Evolutionary conservation across 1,140 invertebrate genomes (phyloP), one percentile per base, ranked within the genome.

Genomic region (Meloidogyne exigua): DNA sequence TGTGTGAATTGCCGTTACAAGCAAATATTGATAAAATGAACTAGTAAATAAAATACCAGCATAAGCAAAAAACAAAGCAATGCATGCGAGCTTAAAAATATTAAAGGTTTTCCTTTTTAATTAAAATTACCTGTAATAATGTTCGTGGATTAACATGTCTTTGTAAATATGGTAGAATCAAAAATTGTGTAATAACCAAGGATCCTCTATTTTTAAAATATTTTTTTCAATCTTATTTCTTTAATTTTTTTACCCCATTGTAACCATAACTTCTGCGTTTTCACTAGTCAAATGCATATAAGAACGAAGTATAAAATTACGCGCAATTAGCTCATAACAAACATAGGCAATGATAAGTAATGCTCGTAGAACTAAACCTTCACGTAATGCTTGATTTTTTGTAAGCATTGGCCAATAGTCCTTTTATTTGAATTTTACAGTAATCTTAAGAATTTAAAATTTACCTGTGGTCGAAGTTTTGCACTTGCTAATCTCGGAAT

Each of bases 331-430:
- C 62, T 86, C 85, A 57, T 87, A 86, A 63, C 85, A 87, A n/a
- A 86, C 86, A 74, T 86, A 86, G n/a, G 85, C 79, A 21, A 82
- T 75, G 21, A 86, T 78, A 28, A 86, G 70, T 21, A 86, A 77
- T 26, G 75, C 76, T 42, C 85, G 79, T n/a, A 86, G 67, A 25
- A 84, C 76, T 39, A 85, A 77, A 21, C 83, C 85, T 75, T 87
- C 85, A 49, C 80, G 78, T n/a, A 86, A 75, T 44, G 83, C 81
- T 23, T 72, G 23, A 72, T 86, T 86, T 71, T 81, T 84, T 13
- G 73, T 87, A 68, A 87, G 68, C 86, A 86, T 87, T 12, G 79
- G 83, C 83, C 85, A 87, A 69, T 87, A 86, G 32, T 86, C 85
- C 63, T 81, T 32, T 32, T 18, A 70, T 36, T 79, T 26, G n/a